A percentile compares a stretch with the other conserved stretches of the same genome.
Evolutionary conservation across 2,797 vertebrate species (phyloP).

Genomic region (Spinibarbus caldwelli): DNA sequence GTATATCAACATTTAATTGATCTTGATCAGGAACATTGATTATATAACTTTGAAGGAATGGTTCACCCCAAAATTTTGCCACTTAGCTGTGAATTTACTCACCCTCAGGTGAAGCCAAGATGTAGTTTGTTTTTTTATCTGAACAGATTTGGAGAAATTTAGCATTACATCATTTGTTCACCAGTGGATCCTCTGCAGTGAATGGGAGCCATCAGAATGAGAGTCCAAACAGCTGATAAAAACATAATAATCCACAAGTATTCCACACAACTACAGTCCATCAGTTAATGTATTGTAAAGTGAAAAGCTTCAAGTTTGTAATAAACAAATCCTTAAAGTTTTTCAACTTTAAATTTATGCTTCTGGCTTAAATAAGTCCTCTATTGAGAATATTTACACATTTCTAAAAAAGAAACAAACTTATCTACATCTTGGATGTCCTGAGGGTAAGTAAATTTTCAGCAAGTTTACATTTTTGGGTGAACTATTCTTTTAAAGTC

Average conservation of each 20-base stretch:
- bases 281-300: too few relatives aligned
- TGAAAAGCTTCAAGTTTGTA: too few relatives aligned
- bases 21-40: too few relatives aligned
- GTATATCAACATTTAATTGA: too few relatives aligned
- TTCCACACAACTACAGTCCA: neutral
- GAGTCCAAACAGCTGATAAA: too few relatives aligned
- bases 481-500: neutral
- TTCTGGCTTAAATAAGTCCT: too few relatives aligned
- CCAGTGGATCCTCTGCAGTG: too few relatives aligned
- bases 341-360: too few relatives aligned
- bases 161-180: too few relatives aligned
- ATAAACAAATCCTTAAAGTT: too few relatives aligned
- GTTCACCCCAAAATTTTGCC: neutral
- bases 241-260: too few relatives aligned
- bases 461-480: neutral
- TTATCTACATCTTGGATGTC: neutral
- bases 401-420: neutral
- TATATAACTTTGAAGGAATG: neutral
- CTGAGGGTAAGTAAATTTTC: neutral
- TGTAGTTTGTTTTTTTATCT: neutral
- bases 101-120: neutral
- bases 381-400: neutral
- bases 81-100: neutral
- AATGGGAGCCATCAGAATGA: too few relatives aligned
- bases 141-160: neutral